Evolutionary conservation across 1,140 invertebrate species (phyloP).

Genomic region (Plodia interpunctella): DNA sequence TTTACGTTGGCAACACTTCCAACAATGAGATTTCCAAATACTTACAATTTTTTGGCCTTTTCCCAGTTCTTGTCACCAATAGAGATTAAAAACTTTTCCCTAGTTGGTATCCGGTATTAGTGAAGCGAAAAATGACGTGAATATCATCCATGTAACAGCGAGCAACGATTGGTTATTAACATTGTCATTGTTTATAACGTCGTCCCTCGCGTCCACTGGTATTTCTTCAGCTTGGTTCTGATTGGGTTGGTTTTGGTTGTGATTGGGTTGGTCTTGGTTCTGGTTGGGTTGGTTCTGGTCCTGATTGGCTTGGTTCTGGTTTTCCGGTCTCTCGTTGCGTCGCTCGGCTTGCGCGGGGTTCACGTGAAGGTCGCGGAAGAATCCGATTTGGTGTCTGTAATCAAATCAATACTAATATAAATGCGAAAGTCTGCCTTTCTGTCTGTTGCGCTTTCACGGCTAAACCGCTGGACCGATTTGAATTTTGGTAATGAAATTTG

Average conservation of each 20-base stretch:
- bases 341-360: constrained; percentile 61
- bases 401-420: no score
- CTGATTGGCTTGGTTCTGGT: constrained; percentile 16
- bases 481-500: no score
- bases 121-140: constrained; percentile 86
- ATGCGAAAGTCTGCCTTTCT: no score
- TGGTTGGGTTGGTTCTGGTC: not conserved
- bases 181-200: no score
- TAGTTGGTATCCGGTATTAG: constrained; percentile 83
- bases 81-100: not conserved
- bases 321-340: constrained; percentile 15
- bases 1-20: not conserved
- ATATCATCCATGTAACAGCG: constrained; percentile 85
- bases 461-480: no score
- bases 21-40: not conserved
- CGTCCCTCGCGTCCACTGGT: constrained; percentile 31
- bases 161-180: constrained; percentile 79
- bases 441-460: no score
- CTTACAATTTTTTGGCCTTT: not conserved
- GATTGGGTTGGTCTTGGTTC: constrained; percentile 10
- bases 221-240: constrained; percentile 4
- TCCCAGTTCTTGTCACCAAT: not conserved
- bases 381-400: constrained; percentile 81
- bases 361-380: constrained; percentile 77
- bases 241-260: constrained; percentile 16